Evolutionary conservation across 64 coral and sea anemone genomes (phyloP).

Genomic region (Acropora yongei): DNA sequence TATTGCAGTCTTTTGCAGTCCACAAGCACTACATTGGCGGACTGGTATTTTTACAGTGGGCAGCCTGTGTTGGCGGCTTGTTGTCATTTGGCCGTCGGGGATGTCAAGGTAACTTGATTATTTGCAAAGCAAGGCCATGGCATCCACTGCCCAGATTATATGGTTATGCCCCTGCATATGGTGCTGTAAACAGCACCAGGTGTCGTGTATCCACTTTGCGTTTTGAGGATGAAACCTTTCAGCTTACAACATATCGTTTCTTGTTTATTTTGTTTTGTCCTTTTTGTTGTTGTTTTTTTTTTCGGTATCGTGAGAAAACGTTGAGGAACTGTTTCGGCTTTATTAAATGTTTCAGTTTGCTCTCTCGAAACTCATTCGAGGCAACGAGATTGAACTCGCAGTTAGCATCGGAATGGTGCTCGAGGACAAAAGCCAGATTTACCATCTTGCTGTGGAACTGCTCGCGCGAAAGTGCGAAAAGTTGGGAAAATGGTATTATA

Average conservation of each 20-base stretch:
- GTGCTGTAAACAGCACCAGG: too few species aligned
- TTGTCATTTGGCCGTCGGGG: conserved; percentile 93
- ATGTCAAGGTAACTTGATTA: conserved; percentile 57
- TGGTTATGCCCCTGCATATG: too few species aligned
- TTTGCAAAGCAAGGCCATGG: too few species aligned
- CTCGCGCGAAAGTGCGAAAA: conserved; percentile 84
- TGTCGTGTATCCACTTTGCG: too few species aligned
- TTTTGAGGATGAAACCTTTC: too few species aligned
- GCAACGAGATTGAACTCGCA: conserved; percentile 89
- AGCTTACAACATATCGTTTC: too few species aligned
- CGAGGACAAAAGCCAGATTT: conserved; percentile 44
- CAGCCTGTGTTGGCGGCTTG: conserved; percentile 85
- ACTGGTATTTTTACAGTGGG: conserved; percentile 91
- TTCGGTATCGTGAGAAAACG: too few species aligned
- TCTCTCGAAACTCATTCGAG: conserved; percentile 91
- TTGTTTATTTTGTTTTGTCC: too few species aligned
- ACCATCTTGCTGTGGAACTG: conserved; percentile 63
- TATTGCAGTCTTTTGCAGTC: conserved; percentile 77
- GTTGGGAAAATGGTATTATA: conserved; percentile 80
- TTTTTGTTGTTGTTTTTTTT: too few species aligned
- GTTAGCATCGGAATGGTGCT: conserved; percentile 79
- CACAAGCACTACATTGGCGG: conserved; percentile 76
- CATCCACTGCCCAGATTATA: too few species aligned
- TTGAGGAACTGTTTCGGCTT: too few species aligned
- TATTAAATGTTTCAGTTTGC: conserved; percentile 50